Conservation (phyloP, 1,140 invertebrate species). For the Musca domestica region DNA sequence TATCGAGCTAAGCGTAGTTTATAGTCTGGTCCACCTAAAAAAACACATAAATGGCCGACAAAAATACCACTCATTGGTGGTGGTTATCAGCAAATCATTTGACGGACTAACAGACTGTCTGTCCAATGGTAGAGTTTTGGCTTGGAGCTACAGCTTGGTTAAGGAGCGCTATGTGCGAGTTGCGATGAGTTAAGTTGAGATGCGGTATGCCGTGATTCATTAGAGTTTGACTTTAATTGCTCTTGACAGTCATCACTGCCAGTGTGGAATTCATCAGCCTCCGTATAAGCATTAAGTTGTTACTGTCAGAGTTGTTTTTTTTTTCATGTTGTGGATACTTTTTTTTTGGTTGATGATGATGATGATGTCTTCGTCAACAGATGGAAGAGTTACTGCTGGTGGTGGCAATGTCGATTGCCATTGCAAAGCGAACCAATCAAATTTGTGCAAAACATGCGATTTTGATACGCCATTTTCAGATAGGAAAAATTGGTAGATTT, state of each 20-base stretch:
- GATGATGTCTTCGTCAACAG: no score
- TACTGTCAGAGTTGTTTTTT: no score
- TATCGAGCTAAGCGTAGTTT: neutral
- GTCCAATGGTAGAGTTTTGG: neutral
- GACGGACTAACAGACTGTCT: neutral
- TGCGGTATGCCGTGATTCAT: neutral
- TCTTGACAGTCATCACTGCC: conserved; percentile 51
- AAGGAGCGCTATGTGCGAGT: neutral
- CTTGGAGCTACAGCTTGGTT: neutral
- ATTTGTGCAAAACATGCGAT: no score
- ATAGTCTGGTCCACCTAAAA: neutral
- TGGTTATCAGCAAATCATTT: neutral
- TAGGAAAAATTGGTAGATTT: no score
- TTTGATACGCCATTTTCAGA: no score
- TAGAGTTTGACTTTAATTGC: conserved; percentile 53
- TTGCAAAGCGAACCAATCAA: no score
- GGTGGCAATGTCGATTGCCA: no score
- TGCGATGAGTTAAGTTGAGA: neutral
- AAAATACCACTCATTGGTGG: neutral
- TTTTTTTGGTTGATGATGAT: no score
- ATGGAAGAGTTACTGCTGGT: no score
- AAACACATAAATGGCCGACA: neutral
- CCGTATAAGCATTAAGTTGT: no score
- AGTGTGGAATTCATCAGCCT: no score
- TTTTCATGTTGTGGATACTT: no score